Conservation (phyloP, 64 coral and sea anemone species). For the Acropora yongei region DNA sequence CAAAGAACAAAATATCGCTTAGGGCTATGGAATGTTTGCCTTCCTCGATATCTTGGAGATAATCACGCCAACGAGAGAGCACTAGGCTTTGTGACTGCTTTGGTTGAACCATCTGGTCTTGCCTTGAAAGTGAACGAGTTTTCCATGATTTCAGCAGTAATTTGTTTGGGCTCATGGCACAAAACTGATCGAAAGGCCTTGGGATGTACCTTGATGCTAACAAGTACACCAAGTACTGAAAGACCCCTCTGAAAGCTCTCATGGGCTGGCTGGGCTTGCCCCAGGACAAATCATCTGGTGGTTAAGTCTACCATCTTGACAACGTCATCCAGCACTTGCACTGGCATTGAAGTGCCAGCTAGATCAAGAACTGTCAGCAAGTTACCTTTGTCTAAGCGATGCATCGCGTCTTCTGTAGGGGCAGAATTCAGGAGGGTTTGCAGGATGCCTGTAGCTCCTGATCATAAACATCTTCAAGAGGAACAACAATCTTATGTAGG, state of each 20-base stretch:
- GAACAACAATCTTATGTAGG: neutral
- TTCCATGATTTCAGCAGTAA: conserved; percentile 55
- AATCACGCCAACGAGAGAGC: conserved; percentile 62
- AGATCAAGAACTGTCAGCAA: conserved; percentile 47
- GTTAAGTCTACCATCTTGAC: conserved; percentile 3
- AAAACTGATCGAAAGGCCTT: conserved; percentile 41
- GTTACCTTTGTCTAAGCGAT: conserved; percentile 22
- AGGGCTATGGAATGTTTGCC: conserved; percentile 6
- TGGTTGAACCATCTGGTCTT: conserved; percentile 56
- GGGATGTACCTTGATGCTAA: conserved; percentile 19
- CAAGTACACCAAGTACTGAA: conserved; percentile 44
- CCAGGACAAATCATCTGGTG: conserved; percentile 46
- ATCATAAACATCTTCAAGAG: conserved; percentile 20
- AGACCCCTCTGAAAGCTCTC: conserved; percentile 57
- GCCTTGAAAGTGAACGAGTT: conserved; percentile 9
- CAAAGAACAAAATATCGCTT: conserved; percentile 60
- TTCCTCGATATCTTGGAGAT: conserved; percentile 65
- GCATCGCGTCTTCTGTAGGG: conserved; percentile 15
- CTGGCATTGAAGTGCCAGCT: conserved; percentile 30
- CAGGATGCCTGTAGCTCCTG: neutral
- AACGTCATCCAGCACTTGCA: conserved; percentile 11
- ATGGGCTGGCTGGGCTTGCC: conserved; percentile 25
- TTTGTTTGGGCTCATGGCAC: neutral
- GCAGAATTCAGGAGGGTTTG: conserved; percentile 28
- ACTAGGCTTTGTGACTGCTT: conserved; percentile 63